These are phyloP conservation scores for Siniperca knerii DNA, from an alignment of 2,113 vertebrate species.

Conservation along the genomic window DNA sequence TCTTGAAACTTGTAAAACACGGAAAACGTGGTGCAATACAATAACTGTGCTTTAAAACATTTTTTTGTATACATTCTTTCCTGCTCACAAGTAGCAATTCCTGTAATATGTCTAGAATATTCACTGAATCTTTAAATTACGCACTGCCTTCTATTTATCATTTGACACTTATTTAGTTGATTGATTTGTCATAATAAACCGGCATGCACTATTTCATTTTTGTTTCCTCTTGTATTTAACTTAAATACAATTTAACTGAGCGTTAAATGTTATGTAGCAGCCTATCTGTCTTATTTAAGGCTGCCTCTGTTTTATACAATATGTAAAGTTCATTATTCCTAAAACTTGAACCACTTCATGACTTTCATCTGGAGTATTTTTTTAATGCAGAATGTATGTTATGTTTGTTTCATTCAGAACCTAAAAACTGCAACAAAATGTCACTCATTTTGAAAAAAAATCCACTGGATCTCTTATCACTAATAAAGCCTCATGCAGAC, in stretches of 20 bases:
- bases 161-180: background rate
- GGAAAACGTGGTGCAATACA: background rate
- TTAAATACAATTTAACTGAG: constrained; percentile 1
- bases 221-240: constrained; percentile 10
- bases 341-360: constrained; percentile 29
- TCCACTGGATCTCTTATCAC: background rate
- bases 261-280: background rate
- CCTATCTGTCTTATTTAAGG: constrained; percentile 28
- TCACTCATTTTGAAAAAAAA: background rate
- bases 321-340: constrained; percentile 15
- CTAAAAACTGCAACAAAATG: background rate
- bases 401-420: background rate
- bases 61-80: background rate
- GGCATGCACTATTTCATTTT: background rate
- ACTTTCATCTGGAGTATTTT: background rate
- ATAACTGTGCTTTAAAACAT: constrained; percentile 3
- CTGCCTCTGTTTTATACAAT: constrained; percentile 8
- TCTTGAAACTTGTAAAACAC: background rate
- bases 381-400: background rate
- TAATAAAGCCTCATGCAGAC: constrained; percentile 21
- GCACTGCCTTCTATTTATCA: constrained; percentile 4
- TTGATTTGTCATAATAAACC: background rate
- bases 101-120: background rate
- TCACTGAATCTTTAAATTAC: background rate
- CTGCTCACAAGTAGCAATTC: background rate